Conservation (phyloP, 2,113 vertebrate species). For the Mobula birostris region DNA sequence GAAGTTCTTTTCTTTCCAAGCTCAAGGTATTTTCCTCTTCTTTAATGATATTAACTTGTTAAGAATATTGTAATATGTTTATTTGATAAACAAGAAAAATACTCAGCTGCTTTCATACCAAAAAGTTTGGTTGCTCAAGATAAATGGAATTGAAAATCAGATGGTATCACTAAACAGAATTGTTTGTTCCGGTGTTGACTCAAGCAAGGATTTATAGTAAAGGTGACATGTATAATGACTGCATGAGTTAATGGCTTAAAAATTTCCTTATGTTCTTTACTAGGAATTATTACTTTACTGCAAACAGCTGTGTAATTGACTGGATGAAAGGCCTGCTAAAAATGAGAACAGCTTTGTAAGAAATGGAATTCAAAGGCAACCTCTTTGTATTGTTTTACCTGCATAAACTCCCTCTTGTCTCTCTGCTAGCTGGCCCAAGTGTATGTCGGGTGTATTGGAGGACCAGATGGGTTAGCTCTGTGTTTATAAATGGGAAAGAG, state of each 20-base stretch:
- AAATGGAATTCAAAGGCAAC: neutral
- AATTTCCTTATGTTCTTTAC: neutral
- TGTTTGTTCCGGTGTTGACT: neutral
- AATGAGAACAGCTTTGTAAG: neutral
- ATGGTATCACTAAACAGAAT: no score
- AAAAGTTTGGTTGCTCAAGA: neutral
- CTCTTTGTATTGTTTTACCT: no score
- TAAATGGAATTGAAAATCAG: neutral
- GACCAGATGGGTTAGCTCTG: neutral
- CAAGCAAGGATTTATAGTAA: neutral
- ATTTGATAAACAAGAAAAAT: neutral
- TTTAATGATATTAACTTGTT: neutral
- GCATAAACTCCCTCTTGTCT: neutral
- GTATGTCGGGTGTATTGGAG: neutral
- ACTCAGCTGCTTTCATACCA: neutral
- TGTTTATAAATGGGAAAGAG: neutral
- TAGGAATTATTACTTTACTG: neutral
- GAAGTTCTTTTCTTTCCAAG: neutral
- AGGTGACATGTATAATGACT: neutral
- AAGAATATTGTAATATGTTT: neutral
- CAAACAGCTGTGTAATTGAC: slow-evolving; percentile 1
- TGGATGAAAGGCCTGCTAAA: slow-evolving; percentile 10
- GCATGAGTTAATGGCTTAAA: neutral
- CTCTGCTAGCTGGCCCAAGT: no score
- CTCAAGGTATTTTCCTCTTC: neutral